Base-by-base conservation (phyloP, 1,140 invertebrate species). In the Cepaea nemoralis region DNA sequence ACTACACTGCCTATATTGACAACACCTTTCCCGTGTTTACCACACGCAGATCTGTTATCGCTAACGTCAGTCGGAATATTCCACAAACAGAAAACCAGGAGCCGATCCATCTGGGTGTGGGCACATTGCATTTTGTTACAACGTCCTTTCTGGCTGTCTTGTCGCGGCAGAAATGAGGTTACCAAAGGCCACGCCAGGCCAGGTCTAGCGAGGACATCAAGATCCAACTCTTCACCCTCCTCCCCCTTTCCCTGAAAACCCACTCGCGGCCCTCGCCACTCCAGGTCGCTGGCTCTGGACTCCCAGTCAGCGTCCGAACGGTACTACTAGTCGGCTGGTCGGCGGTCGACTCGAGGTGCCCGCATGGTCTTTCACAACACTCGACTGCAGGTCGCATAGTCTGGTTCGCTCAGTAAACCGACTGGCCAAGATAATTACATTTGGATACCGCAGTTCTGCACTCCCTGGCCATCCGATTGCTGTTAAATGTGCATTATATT, bases 291-390 rank as follows among this genome's bases (percentile, higher is more conserved):
- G 40, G 39, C 37, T 73, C 70, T 24, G 42, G 2, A 40, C 71
- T 50, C 14, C 35, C 40, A 55, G 70, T 74, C 42, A 19, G 6
- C 33, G 69, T 70, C 69, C 71, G 27, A 45, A 45, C 42, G 33
- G 10, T 3, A 31, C 71, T 42, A 39, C 71, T 48, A 74, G 71
- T 27, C 71, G 42, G n/a, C 71, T n/a, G 71, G 12, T 74, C 48
- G 40, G 42, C 39, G 22, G 40, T 22, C 19, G n/a, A 8, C 2
- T 2, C 3, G 50, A 55, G 50, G 19, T 55, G 22, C 50, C n/a
- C 22, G 50, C n/a, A 55, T 55, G 50, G 19, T n/a, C 50, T 55
- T 55, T 14, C 50, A n/a, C n/a, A n/a, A n/a, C n/a, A n/a, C n/a
- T n/a, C n/a, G n/a, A n/a, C n/a, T n/a, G n/a, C n/a, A n/a, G n/a